Conservation (phyloP, 2,888 invertebrate genomes). For the Selenia dentaria region DNA sequence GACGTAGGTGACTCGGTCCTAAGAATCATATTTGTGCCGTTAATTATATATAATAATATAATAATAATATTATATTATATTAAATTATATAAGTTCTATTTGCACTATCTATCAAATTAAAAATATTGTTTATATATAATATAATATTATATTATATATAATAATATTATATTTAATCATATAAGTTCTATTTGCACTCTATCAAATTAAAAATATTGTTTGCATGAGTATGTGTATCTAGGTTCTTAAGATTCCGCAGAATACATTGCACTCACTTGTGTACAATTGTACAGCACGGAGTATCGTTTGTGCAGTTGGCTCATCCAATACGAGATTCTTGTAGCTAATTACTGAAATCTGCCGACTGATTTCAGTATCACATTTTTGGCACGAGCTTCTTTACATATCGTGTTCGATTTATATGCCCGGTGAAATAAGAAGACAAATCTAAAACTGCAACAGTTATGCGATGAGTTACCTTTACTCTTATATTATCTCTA, state of each 20-base stretch:
- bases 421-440: conserved; percentile 12
- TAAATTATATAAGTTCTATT: too few relatives aligned
- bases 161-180: background rate
- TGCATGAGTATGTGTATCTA: background rate
- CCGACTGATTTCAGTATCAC: conserved; percentile 25
- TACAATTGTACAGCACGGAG: too few relatives aligned
- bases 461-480: too few relatives aligned
- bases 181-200: background rate
- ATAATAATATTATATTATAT: too few relatives aligned
- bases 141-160: background rate
- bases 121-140: too few relatives aligned
- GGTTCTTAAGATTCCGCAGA: conserved; percentile 21
- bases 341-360: conserved; percentile 16
- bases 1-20: too few relatives aligned
- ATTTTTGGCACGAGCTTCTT: conserved; percentile 24
- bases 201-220: conserved; percentile 1
- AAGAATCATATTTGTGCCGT: too few relatives aligned
- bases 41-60: too few relatives aligned
- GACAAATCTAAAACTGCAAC: too few relatives aligned
- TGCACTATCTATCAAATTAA: too few relatives aligned
- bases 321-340: conserved; percentile 19
- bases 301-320: conserved; percentile 17
- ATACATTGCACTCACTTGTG: conserved; percentile 27
- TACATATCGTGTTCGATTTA: conserved; percentile 14
- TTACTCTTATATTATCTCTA: too few relatives aligned